Percentiles rank a stretch among this genome's conserved stretches.
phyloP scores from a whole-genome alignment of 2,888 invertebrate species.

The Tortricodes alternella region DNA sequence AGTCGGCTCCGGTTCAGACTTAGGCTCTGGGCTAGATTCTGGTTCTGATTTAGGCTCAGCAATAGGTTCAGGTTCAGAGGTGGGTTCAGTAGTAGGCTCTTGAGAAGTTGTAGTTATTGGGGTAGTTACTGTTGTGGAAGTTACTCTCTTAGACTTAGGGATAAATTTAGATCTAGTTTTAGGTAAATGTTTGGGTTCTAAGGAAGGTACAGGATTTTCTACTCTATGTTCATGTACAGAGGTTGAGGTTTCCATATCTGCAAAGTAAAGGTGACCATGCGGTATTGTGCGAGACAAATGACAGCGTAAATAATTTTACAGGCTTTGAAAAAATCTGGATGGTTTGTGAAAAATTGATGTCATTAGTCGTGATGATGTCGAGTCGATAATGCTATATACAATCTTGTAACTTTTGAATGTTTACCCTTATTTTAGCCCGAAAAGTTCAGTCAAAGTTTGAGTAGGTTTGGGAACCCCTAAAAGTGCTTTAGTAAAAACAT shows the following conservation, averaged over 20 bases:
- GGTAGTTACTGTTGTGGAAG: conserved; percentile 36
- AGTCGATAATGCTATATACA: too few relatives aligned
- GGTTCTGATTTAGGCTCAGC: conserved; percentile 45
- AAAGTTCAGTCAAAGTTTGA: too few relatives aligned
- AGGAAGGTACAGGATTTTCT: conserved; percentile 59
- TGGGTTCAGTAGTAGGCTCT: conserved; percentile 49
- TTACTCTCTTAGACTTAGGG: conserved; percentile 50
- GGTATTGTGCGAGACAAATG: conserved; percentile 48
- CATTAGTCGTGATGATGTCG: neutral
- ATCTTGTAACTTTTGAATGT: too few relatives aligned
- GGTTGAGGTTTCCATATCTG: conserved; percentile 77
- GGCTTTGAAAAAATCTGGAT: conserved; percentile 34
- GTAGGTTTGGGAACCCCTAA: too few relatives aligned
- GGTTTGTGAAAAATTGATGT: neutral
- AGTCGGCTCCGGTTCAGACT: conserved; percentile 42
- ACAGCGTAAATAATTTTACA: conserved; percentile 47
- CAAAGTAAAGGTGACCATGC: conserved; percentile 76
- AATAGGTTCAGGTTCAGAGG: conserved; percentile 57
- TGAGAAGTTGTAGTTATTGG: conserved; percentile 56
- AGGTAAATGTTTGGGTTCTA: conserved; percentile 52
- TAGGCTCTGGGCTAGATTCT: conserved; percentile 54
- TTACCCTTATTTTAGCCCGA: too few relatives aligned
- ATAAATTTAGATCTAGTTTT: conserved; percentile 53
- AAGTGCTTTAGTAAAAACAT: conserved; percentile 20
- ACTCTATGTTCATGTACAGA: conserved; percentile 43